Percentiles rank a stretch among this genome's conserved stretches.
These are phyloP conservation scores for Anableps anableps DNA, from an alignment of 2,797 vertebrate species.

Conservation along the genomic window DNA sequence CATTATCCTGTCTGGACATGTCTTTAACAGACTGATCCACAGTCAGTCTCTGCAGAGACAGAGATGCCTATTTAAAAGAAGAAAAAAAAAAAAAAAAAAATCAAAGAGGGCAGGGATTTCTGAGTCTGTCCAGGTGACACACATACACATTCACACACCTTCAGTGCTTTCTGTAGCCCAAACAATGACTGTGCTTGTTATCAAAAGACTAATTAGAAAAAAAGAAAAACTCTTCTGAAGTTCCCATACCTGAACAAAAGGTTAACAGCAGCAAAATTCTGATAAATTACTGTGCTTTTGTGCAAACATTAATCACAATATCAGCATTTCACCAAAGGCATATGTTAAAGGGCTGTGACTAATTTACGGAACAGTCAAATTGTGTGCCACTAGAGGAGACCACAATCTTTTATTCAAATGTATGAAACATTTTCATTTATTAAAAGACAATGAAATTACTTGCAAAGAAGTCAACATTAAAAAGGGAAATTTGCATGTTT, in stretches of 20 bases:
- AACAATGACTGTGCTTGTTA: constrained; percentile 74
- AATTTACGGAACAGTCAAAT: constrained; percentile 58
- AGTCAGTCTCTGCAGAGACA: constrained; percentile 45
- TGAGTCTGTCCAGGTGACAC: constrained; percentile 60
- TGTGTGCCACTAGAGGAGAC: constrained; percentile 33
- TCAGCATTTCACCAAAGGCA: constrained; percentile 57
- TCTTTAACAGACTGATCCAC: constrained; percentile 69
- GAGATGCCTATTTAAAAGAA: constrained; percentile 24
- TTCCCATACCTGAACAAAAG: constrained; percentile 42
- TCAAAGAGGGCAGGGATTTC: constrained; percentile 63
- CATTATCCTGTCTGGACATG: constrained; percentile 68
- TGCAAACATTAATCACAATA: constrained; percentile 54
- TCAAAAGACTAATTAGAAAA: constrained; percentile 63
- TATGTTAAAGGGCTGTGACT: constrained; percentile 50
- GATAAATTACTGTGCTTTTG: constrained; percentile 58
- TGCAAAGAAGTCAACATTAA: constrained; percentile 33
- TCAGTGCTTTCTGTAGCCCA: constrained; percentile 57
- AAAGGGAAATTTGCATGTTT: constrained; percentile 50
- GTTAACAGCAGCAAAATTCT: constrained; percentile 64
- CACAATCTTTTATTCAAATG: constrained; percentile 45
- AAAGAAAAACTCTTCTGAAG: constrained; percentile 41
- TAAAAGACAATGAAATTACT: constrained; percentile 43
- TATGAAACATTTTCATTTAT: constrained; percentile 39
- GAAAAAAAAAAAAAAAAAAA: constrained; percentile 38
- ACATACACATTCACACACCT: constrained; percentile 14